A percentile compares a stretch with the other conserved stretches of the same genome.
Evolutionary conservation across 2,888 invertebrate genomes (phyloP).

Genomic region (Hypselothyrea guttata): DNA sequence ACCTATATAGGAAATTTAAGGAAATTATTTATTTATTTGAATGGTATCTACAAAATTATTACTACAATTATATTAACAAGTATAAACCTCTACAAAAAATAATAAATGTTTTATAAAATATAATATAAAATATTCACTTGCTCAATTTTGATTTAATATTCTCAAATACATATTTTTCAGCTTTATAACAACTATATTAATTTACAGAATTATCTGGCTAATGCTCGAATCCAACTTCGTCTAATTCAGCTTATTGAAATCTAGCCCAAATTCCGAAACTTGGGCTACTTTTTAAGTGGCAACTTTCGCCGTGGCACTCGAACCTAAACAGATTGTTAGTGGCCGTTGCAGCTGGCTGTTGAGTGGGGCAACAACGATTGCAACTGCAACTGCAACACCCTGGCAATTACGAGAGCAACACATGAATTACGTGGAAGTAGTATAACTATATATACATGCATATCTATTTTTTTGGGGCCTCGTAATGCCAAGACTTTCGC

Average conservation of each 20-base stretch:
- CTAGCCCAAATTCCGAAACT: slow-evolving; percentile 5
- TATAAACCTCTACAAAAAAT: too few species aligned
- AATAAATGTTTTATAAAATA: too few species aligned
- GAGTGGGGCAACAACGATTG: slow-evolving; percentile 13
- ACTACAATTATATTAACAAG: too few species aligned
- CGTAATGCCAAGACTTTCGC: slow-evolving; percentile 54
- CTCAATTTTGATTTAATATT: too few species aligned
- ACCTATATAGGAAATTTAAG: too few species aligned
- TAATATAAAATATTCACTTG: too few species aligned
- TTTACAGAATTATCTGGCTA: not conserved
- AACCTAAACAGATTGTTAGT: slow-evolving; percentile 32
- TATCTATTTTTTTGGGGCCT: slow-evolving; percentile 10
- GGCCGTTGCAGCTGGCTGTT: slow-evolving; percentile 32
- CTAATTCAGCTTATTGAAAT: slow-evolving; percentile 11
- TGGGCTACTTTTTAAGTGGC: slow-evolving; percentile 32
- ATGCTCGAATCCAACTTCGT: not conserved
- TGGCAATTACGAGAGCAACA: slow-evolving; percentile 56
- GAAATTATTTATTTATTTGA: too few species aligned
- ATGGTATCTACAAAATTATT: too few species aligned
- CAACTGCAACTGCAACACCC: slow-evolving; percentile 33
- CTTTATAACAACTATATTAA: too few species aligned
- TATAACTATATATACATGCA: too few species aligned
- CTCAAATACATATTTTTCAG: too few species aligned
- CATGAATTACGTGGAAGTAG: slow-evolving; percentile 43
- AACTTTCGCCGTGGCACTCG: slow-evolving; percentile 37